phyloP scores from a whole-genome alignment of 2,888 invertebrate species.

The Amphiduros pacificus region DNA sequence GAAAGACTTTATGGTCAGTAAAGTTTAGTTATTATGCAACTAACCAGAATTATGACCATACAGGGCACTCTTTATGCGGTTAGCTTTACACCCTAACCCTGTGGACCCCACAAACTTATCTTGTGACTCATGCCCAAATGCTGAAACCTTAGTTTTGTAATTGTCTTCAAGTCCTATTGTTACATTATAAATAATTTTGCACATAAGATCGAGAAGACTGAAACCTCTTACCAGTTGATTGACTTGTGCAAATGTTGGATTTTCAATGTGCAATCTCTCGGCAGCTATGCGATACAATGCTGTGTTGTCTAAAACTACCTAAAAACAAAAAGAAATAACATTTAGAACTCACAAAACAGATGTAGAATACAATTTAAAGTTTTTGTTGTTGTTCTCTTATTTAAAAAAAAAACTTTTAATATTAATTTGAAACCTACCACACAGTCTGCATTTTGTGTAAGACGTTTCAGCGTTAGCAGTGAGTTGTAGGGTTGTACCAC shows the following conservation, averaged over 20 bases:
- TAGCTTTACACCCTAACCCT: neutral
- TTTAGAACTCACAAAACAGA: neutral
- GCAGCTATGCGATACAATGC: slow-evolving; percentile 76
- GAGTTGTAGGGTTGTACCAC: slow-evolving; percentile 67
- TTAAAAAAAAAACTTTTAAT: too few relatives aligned
- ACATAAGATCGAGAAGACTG: too few relatives aligned
- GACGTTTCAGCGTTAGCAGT: slow-evolving; percentile 85
- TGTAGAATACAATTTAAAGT: neutral
- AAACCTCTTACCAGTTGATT: slow-evolving; percentile 76
- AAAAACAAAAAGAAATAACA: slow-evolving; percentile 14
- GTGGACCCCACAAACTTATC: too few relatives aligned
- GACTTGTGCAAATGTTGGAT: slow-evolving; percentile 95
- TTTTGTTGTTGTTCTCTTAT: neutral
- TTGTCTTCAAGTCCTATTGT: too few relatives aligned
- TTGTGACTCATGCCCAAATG: too few relatives aligned
- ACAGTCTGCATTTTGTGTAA: slow-evolving; percentile 95
- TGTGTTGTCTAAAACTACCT: slow-evolving; percentile 91
- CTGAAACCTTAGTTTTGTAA: too few relatives aligned
- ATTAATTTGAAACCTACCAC: too few relatives aligned
- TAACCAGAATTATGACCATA: neutral
- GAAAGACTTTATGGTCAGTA: too few relatives aligned
- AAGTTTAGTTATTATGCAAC: neutral
- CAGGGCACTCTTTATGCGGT: neutral
- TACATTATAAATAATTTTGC: too few relatives aligned
- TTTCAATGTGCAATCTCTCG: slow-evolving; percentile 91